Percentiles rank a stretch among this genome's conserved stretches.
Evolutionary conservation across 1,140 invertebrate species (phyloP).

Genomic region (Euborellia annulipes): DNA sequence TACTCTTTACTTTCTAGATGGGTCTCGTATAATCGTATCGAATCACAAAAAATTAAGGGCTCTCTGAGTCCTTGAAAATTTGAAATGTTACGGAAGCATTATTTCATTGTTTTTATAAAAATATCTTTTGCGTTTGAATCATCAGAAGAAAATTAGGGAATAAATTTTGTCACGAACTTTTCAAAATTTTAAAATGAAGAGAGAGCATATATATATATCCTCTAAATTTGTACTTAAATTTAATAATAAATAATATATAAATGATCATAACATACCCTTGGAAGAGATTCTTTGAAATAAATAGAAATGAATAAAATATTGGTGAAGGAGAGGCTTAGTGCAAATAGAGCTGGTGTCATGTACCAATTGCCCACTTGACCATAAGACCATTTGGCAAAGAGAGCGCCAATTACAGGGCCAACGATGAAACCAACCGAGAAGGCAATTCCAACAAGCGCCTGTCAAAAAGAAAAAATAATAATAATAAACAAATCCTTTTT

Average conservation of each 20-base stretch:
- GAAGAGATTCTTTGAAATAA: constrained; percentile 76
- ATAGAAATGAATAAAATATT: constrained; percentile 64
- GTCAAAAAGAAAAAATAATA: constrained; percentile 25
- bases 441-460: constrained; percentile 91
- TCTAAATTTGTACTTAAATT: too few species aligned
- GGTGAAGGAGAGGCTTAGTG: constrained; percentile 54
- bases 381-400: constrained; percentile 60
- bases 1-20: too few species aligned
- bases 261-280: constrained; percentile 33
- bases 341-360: constrained; percentile 69
- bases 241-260: background rate
- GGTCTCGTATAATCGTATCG: too few species aligned
- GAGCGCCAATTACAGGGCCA: constrained; percentile 86
- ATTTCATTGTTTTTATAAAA: too few species aligned
- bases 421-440: constrained; percentile 96
- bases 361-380: constrained; percentile 51
- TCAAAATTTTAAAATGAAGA: too few species aligned
- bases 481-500: too few species aligned
- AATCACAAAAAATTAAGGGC: too few species aligned
- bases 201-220: too few species aligned
- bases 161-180: constrained; percentile 10
- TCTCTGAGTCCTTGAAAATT: too few species aligned
- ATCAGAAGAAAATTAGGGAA: too few species aligned
- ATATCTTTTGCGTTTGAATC: too few species aligned
- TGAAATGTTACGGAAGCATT: too few species aligned